Percentiles rank a stretch among this genome's conserved stretches.
Evolutionary conservation across 2,113 vertebrate genomes (phyloP).

Genomic region (Ptyas mucosa): DNA sequence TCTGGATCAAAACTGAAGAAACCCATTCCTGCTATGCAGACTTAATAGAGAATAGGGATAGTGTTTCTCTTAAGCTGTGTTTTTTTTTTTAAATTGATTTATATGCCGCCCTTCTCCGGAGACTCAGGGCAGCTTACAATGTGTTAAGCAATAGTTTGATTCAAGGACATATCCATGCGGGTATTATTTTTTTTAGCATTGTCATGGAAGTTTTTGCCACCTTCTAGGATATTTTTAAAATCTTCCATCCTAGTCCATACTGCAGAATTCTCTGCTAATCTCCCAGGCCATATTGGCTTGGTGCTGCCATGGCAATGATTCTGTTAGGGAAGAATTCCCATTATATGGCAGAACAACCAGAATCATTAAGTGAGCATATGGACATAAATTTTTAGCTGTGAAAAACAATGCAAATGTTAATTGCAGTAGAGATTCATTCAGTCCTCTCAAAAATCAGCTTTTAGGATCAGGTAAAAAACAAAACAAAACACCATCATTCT

Average conservation of each 20-base stretch:
- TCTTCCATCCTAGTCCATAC: background rate
- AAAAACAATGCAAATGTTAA: background rate
- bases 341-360: background rate
- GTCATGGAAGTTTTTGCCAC: background rate
- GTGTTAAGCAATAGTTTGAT: too few species aligned
- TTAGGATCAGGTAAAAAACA: background rate
- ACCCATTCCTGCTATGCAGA: background rate
- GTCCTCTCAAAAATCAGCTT: background rate
- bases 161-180: background rate
- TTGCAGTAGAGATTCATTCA: background rate
- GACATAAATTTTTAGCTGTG: background rate
- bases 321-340: background rate
- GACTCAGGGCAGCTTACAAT: too few species aligned
- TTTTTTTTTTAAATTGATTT: too few species aligned
- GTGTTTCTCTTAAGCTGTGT: background rate
- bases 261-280: background rate
- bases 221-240: background rate
- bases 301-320: background rate
- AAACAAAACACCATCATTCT: background rate
- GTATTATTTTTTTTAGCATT: background rate
- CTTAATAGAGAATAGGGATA: background rate
- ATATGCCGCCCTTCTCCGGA: too few species aligned
- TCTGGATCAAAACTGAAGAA: background rate
- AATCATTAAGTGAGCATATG: background rate
- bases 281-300: background rate